Base-by-base conservation (phyloP, 2,797 vertebrate genomes). In the Argentina silus region DNA sequence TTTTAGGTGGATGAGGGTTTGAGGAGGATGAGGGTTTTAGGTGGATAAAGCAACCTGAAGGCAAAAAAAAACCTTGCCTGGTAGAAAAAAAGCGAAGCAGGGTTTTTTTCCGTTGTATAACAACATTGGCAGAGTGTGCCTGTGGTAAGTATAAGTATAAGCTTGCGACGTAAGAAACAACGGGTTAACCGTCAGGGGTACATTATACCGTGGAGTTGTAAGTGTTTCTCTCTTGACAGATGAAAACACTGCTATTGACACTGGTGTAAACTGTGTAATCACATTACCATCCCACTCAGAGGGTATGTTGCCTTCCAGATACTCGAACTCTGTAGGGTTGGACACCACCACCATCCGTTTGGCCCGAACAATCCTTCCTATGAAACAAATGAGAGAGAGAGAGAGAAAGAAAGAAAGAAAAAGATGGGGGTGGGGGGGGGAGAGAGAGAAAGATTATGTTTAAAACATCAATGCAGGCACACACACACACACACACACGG, bases 231-330 rank as follows among this genome's bases (percentile, higher is more conserved):
- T 36, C 27, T 36, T 36, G 27, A 36, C 27, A 4, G 27, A 36
- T 36, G 27, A 1, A 2, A 36, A 36, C 27, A 36, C 27, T 36
- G 27, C 27, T 36, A 36, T 36, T 36, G 27, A 36, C 27, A 36
- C 1, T 36, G 2, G 4, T 36, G 27, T 36, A 36, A 36, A 36
- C 23, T n/a, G n/a, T n/a, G n/a, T n/a, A n/a, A n/a, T n/a, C 21
- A 36, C 79, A 87, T 95, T 94, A 99, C 97, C 97, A 89, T 98
- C 97, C 98, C 98, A 99, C 93, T 98, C 97, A 7, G 78, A 80
- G 80, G 98, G 97, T 89, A 98, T 96, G 86, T 81, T 90, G 78
- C 96, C 95, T 78, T 83, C 90, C 83, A 91, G 78, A 90, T 98
- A 98, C 70, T 95, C 91, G 78, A 90, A 82, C 67, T 94, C 93